phyloP scores from a whole-genome alignment of 2,888 invertebrate genomes.

The Tryphoninae sp. region DNA sequence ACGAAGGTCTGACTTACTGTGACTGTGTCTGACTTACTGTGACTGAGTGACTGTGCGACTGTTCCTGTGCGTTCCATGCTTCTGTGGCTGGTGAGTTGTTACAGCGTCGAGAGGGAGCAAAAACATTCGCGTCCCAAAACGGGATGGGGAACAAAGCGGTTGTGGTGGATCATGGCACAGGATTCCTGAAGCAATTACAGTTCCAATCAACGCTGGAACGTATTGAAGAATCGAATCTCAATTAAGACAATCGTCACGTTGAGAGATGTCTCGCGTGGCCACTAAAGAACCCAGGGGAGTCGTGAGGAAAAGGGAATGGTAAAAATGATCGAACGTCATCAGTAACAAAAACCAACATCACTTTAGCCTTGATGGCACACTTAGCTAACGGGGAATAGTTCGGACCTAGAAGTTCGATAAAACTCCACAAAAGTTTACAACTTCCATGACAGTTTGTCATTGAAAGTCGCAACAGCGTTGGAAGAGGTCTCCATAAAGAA shows the following conservation, averaged over 20 bases:
- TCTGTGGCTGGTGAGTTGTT: not conserved
- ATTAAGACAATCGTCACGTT: slow-evolving; percentile 4
- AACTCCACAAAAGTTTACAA: too few relatives aligned
- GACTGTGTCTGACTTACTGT: too few relatives aligned
- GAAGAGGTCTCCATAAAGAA: slow-evolving; percentile 42
- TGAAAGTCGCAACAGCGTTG: not conserved
- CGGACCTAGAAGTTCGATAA: too few relatives aligned
- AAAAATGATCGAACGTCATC: too few relatives aligned
- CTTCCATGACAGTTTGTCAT: not conserved
- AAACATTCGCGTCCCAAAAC: not conserved
- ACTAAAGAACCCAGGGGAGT: too few relatives aligned
- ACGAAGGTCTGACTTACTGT: slow-evolving; percentile 44
- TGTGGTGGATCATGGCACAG: slow-evolving; percentile 8
- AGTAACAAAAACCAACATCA: too few relatives aligned
- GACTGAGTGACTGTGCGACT: slow-evolving; percentile 38
- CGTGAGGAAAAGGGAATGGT: too few relatives aligned
- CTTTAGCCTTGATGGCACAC: too few relatives aligned
- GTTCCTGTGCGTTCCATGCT: slow-evolving; percentile 5
- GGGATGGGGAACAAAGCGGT: not conserved
- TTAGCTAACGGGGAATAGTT: too few relatives aligned
- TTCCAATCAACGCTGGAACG: slow-evolving; percentile 29
- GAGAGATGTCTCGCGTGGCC: too few relatives aligned
- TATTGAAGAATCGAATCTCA: slow-evolving; percentile 39
- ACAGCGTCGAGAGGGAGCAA: slow-evolving; percentile 4
- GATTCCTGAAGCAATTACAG: slow-evolving; percentile 41